Evolutionary conservation across 2,888 invertebrate species (phyloP).

Genomic region (Agelastica alni): DNA sequence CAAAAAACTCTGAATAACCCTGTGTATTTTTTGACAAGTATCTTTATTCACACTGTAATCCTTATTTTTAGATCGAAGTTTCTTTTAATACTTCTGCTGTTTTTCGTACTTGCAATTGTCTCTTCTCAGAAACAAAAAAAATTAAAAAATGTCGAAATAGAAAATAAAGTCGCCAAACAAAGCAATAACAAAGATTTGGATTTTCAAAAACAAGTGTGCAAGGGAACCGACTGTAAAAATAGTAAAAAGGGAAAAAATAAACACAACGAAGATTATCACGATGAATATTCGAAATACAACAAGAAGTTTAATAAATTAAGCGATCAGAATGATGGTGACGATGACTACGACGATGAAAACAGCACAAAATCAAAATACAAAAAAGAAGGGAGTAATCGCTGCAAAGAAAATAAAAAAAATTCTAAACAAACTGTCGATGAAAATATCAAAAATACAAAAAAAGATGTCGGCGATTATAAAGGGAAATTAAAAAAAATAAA

Average conservation of each 20-base stretch:
- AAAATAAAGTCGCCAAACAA: not conserved
- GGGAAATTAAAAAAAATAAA: not conserved
- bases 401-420: slow-evolving; percentile 10
- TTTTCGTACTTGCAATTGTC: not conserved
- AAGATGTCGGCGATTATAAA: not conserved
- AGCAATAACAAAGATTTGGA: slow-evolving; percentile 8
- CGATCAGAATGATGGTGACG: not conserved
- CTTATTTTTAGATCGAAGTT: no score
- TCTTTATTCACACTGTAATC: no score
- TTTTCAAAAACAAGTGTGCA: slow-evolving; percentile 15
- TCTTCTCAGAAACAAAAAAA: slow-evolving; percentile 3
- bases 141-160: slow-evolving; percentile 1
- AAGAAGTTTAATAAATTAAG: slow-evolving; percentile 10
- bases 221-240: slow-evolving; percentile 15
- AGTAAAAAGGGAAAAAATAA: slow-evolving; percentile 13
- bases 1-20: no score
- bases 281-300: slow-evolving; percentile 10
- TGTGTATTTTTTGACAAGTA: no score
- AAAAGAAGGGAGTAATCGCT: slow-evolving; percentile 14
- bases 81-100: not conserved
- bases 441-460: slow-evolving; percentile 1
- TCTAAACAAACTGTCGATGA: slow-evolving; percentile 6
- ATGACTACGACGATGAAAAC: slow-evolving; percentile 9
- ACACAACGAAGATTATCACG: slow-evolving; percentile 13
- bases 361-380: slow-evolving; percentile 2